These are phyloP conservation scores for Haemorhous mexicanus DNA, from an alignment of 2,113 vertebrate species.

Conservation along the genomic window DNA sequence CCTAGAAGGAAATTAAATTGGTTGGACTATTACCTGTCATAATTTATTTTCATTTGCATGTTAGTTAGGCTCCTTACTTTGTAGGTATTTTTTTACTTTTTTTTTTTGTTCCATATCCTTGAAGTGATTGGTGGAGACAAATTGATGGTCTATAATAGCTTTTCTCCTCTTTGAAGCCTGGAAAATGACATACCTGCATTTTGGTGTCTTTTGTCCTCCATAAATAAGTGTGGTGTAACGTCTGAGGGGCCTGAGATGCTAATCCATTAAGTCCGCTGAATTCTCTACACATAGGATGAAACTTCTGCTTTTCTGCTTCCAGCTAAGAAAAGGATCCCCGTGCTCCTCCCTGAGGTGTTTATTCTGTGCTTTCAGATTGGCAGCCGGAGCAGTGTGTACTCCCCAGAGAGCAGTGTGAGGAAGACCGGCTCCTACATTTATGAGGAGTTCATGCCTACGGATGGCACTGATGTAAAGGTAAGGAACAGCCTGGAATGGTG, in stretches of 20 bases:
- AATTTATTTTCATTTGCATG: background rate
- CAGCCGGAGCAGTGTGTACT: conserved; percentile 97
- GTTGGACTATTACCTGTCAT: background rate
- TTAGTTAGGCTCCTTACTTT: background rate
- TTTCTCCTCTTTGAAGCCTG: background rate
- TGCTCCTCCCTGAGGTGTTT: background rate
- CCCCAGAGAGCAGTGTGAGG: conserved; percentile 95
- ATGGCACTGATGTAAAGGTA: conserved; percentile 98
- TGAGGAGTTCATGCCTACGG: conserved; percentile 98
- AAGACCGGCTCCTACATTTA: conserved; percentile 99
- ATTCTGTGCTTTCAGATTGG: conserved; percentile 83
- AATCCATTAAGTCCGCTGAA: accelerated
- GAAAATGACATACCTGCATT: background rate
- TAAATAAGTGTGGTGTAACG: background rate
- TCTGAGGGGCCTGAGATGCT: background rate
- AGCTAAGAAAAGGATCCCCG: background rate
- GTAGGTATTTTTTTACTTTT: background rate
- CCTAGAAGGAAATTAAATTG: background rate
- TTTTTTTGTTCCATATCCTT: background rate
- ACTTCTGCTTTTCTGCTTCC: background rate
- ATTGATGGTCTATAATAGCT: background rate
- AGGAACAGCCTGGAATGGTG: background rate
- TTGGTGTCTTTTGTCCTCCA: background rate
- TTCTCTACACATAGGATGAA: background rate
- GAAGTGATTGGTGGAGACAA: background rate